Evolutionary conservation across 2,888 invertebrate species (phyloP).

Genomic region (Lapara coniferarum): DNA sequence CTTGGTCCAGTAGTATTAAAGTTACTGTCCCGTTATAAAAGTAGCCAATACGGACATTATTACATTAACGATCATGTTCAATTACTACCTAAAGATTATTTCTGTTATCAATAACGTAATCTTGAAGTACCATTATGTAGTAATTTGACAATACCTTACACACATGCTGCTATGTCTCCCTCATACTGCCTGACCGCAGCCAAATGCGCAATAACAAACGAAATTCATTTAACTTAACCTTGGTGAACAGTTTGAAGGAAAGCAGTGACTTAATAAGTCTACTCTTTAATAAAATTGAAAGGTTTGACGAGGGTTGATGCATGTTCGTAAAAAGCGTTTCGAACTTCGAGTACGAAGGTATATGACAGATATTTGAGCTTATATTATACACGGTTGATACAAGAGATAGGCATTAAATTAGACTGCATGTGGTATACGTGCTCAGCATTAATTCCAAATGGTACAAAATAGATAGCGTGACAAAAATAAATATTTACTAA

Average conservation of each 20-base stretch:
- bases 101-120: background rate
- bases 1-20: too few species aligned
- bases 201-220: slow-evolving; percentile 23
- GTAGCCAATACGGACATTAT: background rate
- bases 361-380: background rate
- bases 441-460: too few species aligned
- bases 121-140: background rate
- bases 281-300: slow-evolving; percentile 6
- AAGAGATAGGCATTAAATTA: background rate
- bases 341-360: background rate
- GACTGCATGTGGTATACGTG: too few species aligned
- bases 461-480: too few species aligned
- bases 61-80: too few species aligned
- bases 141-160: background rate
- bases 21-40: too few species aligned
- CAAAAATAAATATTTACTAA: too few species aligned
- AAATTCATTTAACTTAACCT: slow-evolving; percentile 27
- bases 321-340: background rate
- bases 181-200: slow-evolving; percentile 14
- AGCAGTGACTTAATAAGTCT: slow-evolving; percentile 11
- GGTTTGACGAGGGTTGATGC: slow-evolving; percentile 15
- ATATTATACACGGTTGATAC: too few species aligned
- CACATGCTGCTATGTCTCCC: background rate
- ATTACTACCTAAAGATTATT: background rate
- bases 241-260: slow-evolving; percentile 8